phyloP scores from a whole-genome alignment of 37 sponge, comb jelly and placozoan genomes.

The Theonella swinhoei region DNA sequence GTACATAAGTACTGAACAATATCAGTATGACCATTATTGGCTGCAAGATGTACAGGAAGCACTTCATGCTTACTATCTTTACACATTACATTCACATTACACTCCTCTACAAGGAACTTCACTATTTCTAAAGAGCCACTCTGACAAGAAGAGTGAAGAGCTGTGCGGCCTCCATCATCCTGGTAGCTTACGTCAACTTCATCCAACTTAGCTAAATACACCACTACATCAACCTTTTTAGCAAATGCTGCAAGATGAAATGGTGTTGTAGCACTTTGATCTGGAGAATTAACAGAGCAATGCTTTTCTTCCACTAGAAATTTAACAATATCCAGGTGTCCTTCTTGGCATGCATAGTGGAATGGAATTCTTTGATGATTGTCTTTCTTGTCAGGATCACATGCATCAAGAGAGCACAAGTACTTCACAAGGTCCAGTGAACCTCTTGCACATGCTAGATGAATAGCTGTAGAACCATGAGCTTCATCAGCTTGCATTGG shows the following conservation, averaged over 20 bases:
- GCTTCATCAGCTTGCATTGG: conserved; percentile 13
- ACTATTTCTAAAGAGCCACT: conserved; percentile 65
- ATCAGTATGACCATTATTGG: conserved; percentile 60
- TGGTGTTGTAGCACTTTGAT: conserved; percentile 46
- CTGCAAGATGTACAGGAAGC: conserved; percentile 77
- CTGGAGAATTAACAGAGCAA: conserved; percentile 5
- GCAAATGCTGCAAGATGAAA: conserved; percentile 64
- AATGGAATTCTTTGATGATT: conserved; percentile 56
- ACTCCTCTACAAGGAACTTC: conserved; percentile 38
- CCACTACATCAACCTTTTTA: conserved; percentile 50
- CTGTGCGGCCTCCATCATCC: conserved; percentile 41
- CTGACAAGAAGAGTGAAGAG: conserved; percentile 71
- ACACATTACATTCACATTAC: background rate
- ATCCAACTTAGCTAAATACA: conserved; percentile 11
- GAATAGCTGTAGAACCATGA: conserved; percentile 33
- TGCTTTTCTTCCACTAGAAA: conserved; percentile 12
- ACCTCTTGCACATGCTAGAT: conserved; percentile 12
- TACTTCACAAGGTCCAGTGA: conserved; percentile 26
- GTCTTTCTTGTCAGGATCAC: conserved; percentile 31
- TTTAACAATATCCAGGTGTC: conserved; percentile 53
- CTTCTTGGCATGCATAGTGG: conserved; percentile 69
- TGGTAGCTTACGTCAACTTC: background rate
- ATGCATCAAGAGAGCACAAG: conserved; percentile 24
- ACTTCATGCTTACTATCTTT: conserved; percentile 25
- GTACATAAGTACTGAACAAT: conserved; percentile 48